phyloP scores from a whole-genome alignment of 2,797 vertebrate species.

The Gymnopithys bicolor region DNA sequence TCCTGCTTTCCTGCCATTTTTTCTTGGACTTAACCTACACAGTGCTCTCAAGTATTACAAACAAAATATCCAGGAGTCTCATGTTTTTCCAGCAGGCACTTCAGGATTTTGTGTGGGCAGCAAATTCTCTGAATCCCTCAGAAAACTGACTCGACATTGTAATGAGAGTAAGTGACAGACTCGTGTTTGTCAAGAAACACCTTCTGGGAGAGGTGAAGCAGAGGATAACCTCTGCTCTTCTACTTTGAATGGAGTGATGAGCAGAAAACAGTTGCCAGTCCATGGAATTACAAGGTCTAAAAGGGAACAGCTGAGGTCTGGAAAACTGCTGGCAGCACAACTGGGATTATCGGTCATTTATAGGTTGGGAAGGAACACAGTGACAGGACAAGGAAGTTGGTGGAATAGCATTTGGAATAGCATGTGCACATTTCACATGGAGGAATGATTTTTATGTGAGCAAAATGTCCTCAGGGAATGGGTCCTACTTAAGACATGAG shows the following conservation, averaged over 20 bases:
- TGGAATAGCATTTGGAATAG: not conserved
- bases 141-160: not conserved
- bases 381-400: not conserved
- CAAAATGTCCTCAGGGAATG: not conserved
- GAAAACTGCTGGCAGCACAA: slow-evolving; percentile 6
- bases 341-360: not conserved
- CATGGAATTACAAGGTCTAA: not conserved
- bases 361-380: not conserved
- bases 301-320: not conserved
- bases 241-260: not conserved
- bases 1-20: not conserved
- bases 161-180: not conserved
- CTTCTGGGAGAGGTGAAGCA: not conserved
- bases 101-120: not conserved
- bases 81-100: not conserved
- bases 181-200: not conserved
- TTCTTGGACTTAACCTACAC: not conserved
- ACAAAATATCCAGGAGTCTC: not conserved
- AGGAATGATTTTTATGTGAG: not conserved
- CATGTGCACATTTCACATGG: not conserved
- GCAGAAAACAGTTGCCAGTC: not conserved
- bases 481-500: not conserved
- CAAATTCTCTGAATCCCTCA: not conserved
- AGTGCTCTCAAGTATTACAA: not conserved
- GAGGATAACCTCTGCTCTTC: slow-evolving; percentile 1